Evolutionary conservation across 2,888 invertebrate genomes (phyloP).

Genomic region (Gordius sp.): DNA sequence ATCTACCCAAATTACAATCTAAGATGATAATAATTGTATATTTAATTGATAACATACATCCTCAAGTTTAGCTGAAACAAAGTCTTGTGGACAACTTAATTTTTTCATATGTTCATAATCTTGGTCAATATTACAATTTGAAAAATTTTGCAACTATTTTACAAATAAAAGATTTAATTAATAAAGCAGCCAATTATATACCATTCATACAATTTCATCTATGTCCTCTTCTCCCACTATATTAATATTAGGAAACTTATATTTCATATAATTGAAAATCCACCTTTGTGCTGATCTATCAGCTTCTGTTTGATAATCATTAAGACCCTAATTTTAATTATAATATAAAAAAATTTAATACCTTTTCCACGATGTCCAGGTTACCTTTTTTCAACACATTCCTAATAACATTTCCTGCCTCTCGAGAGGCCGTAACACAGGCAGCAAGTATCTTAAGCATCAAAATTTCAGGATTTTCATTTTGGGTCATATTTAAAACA

Average conservation of each 20-base stretch:
- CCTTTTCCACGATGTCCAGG: slow-evolving; percentile 31
- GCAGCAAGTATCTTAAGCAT: slow-evolving; percentile 30
- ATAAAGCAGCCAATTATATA: too few species aligned
- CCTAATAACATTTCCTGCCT: slow-evolving; percentile 30
- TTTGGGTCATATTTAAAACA: too few species aligned
- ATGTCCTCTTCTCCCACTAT: slow-evolving; percentile 70
- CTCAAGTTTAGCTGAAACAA: background rate
- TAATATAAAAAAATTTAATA: too few species aligned
- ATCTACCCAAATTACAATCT: slow-evolving; percentile 78
- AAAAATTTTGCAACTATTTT: too few species aligned
- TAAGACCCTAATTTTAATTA: slow-evolving; percentile 50
- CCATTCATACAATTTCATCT: slow-evolving; percentile 25
- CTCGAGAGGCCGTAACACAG: slow-evolving; percentile 29
- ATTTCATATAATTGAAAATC: slow-evolving; percentile 57
- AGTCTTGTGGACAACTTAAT: background rate
- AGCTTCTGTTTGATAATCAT: slow-evolving; percentile 90
- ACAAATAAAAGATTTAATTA: too few species aligned
- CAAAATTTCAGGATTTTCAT: slow-evolving; percentile 21
- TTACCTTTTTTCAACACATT: slow-evolving; percentile 27
- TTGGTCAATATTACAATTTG: background rate
- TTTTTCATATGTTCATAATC: slow-evolving; percentile 10
- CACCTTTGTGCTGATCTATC: slow-evolving; percentile 77
- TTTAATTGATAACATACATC: too few species aligned
- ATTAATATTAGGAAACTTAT: slow-evolving; percentile 51
- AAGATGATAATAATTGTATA: slow-evolving; percentile 8